Conservation (phyloP, 2,888 invertebrate species). For the Stenoptilia bipunctidactyla region DNA sequence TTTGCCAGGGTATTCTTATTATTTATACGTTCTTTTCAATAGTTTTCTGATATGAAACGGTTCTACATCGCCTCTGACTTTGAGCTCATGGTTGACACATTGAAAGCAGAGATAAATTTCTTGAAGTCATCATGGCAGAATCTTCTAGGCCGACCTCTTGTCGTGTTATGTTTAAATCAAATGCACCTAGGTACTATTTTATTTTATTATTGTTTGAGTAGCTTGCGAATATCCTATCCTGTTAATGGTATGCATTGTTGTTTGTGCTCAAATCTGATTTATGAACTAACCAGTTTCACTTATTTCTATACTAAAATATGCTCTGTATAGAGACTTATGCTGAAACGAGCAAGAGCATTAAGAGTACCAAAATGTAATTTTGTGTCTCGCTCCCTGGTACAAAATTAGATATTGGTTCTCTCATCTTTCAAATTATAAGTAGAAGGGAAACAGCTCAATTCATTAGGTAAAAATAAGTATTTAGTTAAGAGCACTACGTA, state of each 20-base stretch:
- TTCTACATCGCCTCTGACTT: constrained; percentile 99
- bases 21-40: constrained; percentile 31
- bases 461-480: no score
- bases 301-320: no score
- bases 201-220: constrained; percentile 21
- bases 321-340: no score
- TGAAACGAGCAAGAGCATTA: no score
- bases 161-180: constrained; percentile 90
- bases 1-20: background rate
- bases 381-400: no score
- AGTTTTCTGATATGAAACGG: constrained; percentile 97
- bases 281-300: background rate
- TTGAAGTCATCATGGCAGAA: constrained; percentile 98
- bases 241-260: constrained; percentile 11
- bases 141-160: constrained; percentile 95
- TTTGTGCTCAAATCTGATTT: no score
- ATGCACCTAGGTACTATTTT: constrained; percentile 85
- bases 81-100: constrained; percentile 97
- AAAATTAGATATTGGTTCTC: no score
- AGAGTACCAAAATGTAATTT: no score
- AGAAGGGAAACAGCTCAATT: no score
- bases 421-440: no score
- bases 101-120: constrained; percentile 97
- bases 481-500: no score
- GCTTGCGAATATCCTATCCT: constrained; percentile 32